Conservation (phyloP, 2,113 vertebrate genomes). For the Gambusia holbrooki region DNA sequence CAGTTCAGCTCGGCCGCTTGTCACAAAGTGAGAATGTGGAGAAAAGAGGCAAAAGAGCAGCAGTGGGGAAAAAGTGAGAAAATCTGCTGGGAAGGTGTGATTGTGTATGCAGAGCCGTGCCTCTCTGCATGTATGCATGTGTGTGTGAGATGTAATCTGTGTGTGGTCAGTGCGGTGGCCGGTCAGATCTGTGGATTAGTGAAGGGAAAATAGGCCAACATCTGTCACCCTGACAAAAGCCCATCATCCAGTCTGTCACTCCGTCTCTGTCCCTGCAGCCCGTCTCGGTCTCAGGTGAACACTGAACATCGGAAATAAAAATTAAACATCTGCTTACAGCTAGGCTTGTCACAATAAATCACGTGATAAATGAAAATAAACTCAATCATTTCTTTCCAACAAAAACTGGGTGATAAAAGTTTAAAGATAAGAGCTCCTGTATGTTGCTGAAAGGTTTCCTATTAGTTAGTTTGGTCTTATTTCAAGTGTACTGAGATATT, state of each 20-base stretch:
- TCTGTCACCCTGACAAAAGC: constrained; percentile 73
- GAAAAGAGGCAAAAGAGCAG: neutral
- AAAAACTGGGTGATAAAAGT: too few relatives aligned
- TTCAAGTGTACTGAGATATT: too few relatives aligned
- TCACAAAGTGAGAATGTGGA: neutral
- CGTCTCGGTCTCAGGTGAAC: neutral
- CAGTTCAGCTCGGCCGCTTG: neutral
- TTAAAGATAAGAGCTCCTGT: too few relatives aligned
- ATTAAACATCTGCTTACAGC: neutral
- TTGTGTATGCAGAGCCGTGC: neutral
- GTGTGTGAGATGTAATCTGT: constrained; percentile 34
- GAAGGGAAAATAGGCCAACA: constrained; percentile 77
- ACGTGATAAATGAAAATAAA: too few relatives aligned
- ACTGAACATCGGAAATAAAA: neutral
- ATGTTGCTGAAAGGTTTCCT: too few relatives aligned
- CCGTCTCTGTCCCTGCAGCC: neutral
- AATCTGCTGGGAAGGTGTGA: constrained; percentile 1
- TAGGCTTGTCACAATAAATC: too few relatives aligned
- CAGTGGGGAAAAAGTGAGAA: neutral
- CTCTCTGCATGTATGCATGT: constrained; percentile 8
- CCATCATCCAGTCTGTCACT: constrained; percentile 42
- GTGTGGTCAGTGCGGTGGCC: constrained; percentile 31
- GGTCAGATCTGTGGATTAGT: constrained; percentile 65
- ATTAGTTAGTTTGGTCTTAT: too few relatives aligned
- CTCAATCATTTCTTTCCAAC: too few relatives aligned